Evolutionary conservation across 2,797 vertebrate genomes (phyloP).

Genomic region (Avahi laniger): DNA sequence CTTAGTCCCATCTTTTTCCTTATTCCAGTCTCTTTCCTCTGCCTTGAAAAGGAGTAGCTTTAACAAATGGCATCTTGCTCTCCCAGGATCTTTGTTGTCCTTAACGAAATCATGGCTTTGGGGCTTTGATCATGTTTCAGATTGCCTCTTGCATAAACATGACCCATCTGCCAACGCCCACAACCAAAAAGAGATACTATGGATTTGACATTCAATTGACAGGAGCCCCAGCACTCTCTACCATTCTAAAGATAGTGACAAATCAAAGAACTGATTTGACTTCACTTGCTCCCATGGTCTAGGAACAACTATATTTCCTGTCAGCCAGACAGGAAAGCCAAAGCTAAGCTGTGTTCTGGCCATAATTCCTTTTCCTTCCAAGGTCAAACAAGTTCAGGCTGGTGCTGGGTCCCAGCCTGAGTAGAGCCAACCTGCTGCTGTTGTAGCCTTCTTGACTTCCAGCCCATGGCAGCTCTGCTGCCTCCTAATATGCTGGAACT

Average conservation of each 20-base stretch:
- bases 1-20: background rate
- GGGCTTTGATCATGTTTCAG: background rate
- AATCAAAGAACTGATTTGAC: background rate
- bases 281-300: background rate
- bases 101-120: background rate
- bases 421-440: background rate
- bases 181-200: background rate
- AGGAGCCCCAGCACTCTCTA: background rate
- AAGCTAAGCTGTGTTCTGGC: constrained; percentile 14
- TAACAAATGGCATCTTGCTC: background rate
- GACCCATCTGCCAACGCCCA: background rate
- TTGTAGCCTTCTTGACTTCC: background rate
- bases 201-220: background rate
- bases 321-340: constrained; percentile 18
- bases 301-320: constrained; percentile 14
- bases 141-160: background rate
- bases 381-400: background rate
- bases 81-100: background rate
- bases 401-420: background rate
- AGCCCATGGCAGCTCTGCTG: background rate
- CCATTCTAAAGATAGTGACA: background rate
- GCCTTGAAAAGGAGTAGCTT: background rate
- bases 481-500: background rate
- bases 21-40: background rate
- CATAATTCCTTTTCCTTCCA: background rate